Conservation (phyloP, 2,888 invertebrate genomes). For the Tanytarsus gracilentus region DNA sequence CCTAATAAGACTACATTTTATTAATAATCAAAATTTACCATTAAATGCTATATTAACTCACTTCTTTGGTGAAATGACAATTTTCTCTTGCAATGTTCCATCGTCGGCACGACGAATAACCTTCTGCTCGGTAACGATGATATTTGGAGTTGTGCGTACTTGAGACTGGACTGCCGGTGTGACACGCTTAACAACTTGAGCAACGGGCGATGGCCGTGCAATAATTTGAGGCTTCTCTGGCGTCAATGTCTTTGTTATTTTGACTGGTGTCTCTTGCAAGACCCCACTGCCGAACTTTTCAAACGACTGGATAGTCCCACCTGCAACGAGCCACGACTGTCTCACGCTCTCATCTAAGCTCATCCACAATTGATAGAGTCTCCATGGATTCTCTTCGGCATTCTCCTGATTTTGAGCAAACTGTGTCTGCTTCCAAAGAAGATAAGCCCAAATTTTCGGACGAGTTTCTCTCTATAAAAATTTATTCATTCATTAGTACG, state of each 20-base stretch:
- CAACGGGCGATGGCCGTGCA: background rate
- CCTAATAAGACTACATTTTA: background rate
- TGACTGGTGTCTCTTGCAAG: slow-evolving; percentile 41
- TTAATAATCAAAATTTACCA: background rate
- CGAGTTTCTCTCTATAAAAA: slow-evolving; percentile 58
- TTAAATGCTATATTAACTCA: background rate
- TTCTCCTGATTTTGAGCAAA: slow-evolving; percentile 36
- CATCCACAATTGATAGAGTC: slow-evolving; percentile 74
- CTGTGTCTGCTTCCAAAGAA: slow-evolving; percentile 66
- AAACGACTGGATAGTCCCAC: slow-evolving; percentile 63
- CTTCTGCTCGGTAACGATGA: slow-evolving; percentile 16
- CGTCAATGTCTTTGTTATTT: slow-evolving; percentile 44
- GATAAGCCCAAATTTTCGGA: slow-evolving; percentile 77
- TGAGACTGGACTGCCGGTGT: background rate
- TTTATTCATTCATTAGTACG: background rate
- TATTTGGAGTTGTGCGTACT: background rate
- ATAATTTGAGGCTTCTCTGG: slow-evolving; percentile 27
- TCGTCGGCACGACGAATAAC: slow-evolving; percentile 19
- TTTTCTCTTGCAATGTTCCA: slow-evolving; percentile 10
- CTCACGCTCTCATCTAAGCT: slow-evolving; percentile 64
- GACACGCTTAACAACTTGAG: slow-evolving; percentile 3
- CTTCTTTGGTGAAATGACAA: slow-evolving; percentile 12
- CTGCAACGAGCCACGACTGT: slow-evolving; percentile 72
- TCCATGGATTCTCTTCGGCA: slow-evolving; percentile 60
- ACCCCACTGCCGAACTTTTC: slow-evolving; percentile 49